A percentile compares a stretch with the other conserved stretches of the same genome.
These are phyloP conservation scores for Glossosoma conforme DNA, from an alignment of 1,140 invertebrate genomes.

Conservation along the genomic window DNA sequence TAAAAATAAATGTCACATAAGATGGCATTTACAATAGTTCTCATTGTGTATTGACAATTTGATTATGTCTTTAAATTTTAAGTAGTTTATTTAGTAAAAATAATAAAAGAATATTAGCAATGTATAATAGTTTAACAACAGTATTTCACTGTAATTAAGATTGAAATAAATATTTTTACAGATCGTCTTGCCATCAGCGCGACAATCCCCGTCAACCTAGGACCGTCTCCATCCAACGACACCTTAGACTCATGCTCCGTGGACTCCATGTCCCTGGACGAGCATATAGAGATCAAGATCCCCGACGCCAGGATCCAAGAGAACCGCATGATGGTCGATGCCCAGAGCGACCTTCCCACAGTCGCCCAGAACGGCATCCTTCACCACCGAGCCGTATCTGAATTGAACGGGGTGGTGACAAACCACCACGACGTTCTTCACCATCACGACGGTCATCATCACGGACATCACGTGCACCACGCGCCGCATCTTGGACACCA, in stretches of 20 bases:
- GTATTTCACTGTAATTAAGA: too few species aligned
- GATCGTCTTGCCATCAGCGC: slow-evolving; percentile 41
- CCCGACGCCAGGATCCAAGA: slow-evolving; percentile 45
- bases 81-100: too few species aligned
- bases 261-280: slow-evolving; percentile 48
- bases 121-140: too few species aligned
- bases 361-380: slow-evolving; percentile 34
- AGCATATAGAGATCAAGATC: slow-evolving; percentile 50
- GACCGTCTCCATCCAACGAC: slow-evolving; percentile 38
- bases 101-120: too few species aligned
- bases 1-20: too few species aligned
- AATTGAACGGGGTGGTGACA: slow-evolving; percentile 15
- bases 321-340: slow-evolving; percentile 46
- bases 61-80: too few species aligned
- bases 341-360: slow-evolving; percentile 44
- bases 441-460: slow-evolving; percentile 16
- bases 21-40: too few species aligned
- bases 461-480: slow-evolving; percentile 13
- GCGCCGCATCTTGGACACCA: slow-evolving; percentile 7
- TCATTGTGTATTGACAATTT: too few species aligned
- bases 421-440: slow-evolving; percentile 14
- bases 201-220: slow-evolving; percentile 46
- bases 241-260: slow-evolving; percentile 49
- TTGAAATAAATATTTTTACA: too few species aligned
- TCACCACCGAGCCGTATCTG: slow-evolving; percentile 22